Conservation (phyloP, 2,113 vertebrate species). For the Phyllostomus hastatus region DNA sequence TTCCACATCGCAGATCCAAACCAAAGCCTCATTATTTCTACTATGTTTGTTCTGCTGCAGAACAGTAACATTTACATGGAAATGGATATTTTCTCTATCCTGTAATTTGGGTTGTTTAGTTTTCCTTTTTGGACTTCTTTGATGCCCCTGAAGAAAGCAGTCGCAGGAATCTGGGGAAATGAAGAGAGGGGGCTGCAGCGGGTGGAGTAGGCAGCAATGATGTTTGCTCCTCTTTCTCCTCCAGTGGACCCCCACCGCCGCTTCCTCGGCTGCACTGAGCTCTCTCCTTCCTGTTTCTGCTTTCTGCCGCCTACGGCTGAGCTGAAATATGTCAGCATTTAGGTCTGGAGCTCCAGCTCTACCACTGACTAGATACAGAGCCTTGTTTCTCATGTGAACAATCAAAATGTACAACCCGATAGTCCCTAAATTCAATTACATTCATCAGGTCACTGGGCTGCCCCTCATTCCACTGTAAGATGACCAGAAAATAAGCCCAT, state of each 20-base stretch:
- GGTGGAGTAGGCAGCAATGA: not conserved
- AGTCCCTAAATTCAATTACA: not conserved
- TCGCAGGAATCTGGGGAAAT: slow-evolving; percentile 59
- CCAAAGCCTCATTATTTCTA: slow-evolving; percentile 51
- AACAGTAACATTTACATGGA: slow-evolving; percentile 65
- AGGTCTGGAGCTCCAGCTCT: not conserved
- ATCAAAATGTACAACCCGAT: not conserved
- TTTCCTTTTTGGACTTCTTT: slow-evolving; percentile 72
- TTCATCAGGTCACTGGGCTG: not conserved
- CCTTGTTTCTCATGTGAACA: not conserved
- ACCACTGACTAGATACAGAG: not conserved
- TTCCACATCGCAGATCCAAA: slow-evolving; percentile 46
- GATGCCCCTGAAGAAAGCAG: slow-evolving; percentile 60
- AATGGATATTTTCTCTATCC: slow-evolving; percentile 54
- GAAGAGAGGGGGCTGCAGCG: slow-evolving; percentile 3
- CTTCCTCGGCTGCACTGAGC: not conserved
- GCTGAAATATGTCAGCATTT: not conserved
- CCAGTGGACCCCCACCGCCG: not conserved
- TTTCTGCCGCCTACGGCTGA: not conserved
- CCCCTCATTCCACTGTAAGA: not conserved
- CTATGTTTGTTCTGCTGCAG: slow-evolving; percentile 48
- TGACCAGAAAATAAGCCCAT: not conserved
- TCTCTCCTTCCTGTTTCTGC: not conserved
- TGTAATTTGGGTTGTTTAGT: slow-evolving; percentile 73
- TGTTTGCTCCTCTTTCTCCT: not conserved